Evolutionary conservation across 1,140 invertebrate species (phyloP).

Genomic region (Bacillus rossius): DNA sequence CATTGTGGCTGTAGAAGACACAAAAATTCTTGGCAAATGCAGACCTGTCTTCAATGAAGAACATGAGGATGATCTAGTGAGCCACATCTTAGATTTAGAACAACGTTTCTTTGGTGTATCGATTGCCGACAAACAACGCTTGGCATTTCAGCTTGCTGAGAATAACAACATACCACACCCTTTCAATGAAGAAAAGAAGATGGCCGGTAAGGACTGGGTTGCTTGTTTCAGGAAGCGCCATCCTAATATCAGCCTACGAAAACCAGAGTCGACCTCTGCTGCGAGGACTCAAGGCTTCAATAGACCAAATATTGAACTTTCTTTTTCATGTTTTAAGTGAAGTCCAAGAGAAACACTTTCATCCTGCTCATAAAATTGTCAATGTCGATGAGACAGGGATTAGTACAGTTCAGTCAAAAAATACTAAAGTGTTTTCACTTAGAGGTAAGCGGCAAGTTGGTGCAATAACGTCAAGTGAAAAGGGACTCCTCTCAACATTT

Average conservation of each 20-base stretch:
- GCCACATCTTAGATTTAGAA: conserved; percentile 6
- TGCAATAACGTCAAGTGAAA: conserved; percentile 29
- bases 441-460: conserved; percentile 32
- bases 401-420: conserved; percentile 35
- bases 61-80: neutral
- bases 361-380: conserved; percentile 27
- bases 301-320: conserved; percentile 27
- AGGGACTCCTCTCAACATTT: conserved; percentile 15
- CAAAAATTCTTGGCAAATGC: conserved; percentile 8
- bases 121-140: neutral
- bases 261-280: conserved; percentile 17
- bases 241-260: conserved; percentile 1
- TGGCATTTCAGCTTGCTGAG: neutral
- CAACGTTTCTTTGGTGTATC: conserved; percentile 5
- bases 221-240: neutral
- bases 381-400: conserved; percentile 39
- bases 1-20: neutral
- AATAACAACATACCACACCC: conserved; percentile 5
- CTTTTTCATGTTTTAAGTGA: conserved; percentile 20
- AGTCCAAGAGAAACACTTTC: conserved; percentile 21
- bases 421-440: conserved; percentile 31
- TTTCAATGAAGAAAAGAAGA: conserved; percentile 5
- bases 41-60: conserved; percentile 7
- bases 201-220: conserved; percentile 7
- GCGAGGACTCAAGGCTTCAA: conserved; percentile 36